Conservation (phyloP, 23 tunicate species). For the Trididemnum clinides region DNA sequence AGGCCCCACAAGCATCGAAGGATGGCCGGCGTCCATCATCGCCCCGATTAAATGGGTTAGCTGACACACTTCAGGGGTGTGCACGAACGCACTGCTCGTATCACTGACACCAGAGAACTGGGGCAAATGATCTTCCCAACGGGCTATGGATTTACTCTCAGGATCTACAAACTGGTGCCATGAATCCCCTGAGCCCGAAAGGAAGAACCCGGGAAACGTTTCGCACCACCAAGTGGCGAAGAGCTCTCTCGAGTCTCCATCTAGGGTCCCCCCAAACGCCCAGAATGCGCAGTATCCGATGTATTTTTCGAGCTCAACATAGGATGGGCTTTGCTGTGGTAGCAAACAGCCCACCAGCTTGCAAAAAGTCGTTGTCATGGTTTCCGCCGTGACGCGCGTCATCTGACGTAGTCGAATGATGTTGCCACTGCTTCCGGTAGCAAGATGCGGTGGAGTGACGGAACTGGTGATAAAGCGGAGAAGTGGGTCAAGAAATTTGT, state of each 20-base stretch:
- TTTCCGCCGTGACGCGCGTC: constrained; percentile 39
- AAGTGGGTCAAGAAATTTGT: constrained; percentile 49
- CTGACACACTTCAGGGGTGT: constrained; percentile 77
- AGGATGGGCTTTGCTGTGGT: constrained; percentile 18
- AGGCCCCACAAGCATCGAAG: constrained; percentile 70
- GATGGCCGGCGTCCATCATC: constrained; percentile 81
- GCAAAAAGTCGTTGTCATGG: constrained; percentile 93
- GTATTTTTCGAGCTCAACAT: constrained; percentile 54
- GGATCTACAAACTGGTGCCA: constrained; percentile 77
- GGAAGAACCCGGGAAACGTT: constrained; percentile 75
- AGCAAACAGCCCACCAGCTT: constrained; percentile 68
- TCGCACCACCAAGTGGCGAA: constrained; percentile 88
- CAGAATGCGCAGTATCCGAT: constrained; percentile 82
- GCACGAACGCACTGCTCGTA: constrained; percentile 68
- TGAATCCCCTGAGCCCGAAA: constrained; percentile 40
- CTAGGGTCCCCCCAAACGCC: constrained; percentile 95
- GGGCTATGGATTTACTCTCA: constrained; percentile 59
- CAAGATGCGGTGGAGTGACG: constrained; percentile 62
- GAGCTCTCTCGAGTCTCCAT: constrained; percentile 46
- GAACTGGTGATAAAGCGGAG: constrained; percentile 34
- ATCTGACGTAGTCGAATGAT: constrained; percentile 40
- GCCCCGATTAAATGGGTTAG: constrained; percentile 62
- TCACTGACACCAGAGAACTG: constrained; percentile 77
- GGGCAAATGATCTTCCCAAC: constrained; percentile 86
- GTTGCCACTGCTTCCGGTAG: not conserved